Evolutionary conservation across 2,113 vertebrate genomes (phyloP).

Genomic region (Melanostigma gelatinosum): DNA sequence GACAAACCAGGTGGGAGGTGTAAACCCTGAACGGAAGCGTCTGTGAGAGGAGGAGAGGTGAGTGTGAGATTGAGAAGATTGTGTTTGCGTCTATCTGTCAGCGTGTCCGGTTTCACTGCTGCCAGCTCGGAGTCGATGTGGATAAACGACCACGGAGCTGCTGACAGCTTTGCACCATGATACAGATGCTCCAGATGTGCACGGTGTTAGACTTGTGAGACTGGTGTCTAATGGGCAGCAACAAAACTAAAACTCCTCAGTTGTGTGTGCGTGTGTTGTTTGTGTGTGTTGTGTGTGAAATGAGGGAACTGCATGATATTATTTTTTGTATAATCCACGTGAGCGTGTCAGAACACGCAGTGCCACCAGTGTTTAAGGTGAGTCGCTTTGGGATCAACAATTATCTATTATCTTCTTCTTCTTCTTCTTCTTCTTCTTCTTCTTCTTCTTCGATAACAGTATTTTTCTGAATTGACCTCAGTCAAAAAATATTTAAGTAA

Average conservation of each 20-base stretch:
- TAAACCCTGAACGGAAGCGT: too few relatives aligned
- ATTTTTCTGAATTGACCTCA: too few relatives aligned
- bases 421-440: too few relatives aligned
- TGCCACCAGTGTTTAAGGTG: not conserved
- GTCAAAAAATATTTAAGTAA: not conserved
- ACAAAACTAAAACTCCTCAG: too few relatives aligned
- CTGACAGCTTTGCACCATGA: conserved; percentile 16
- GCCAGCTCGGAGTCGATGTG: conserved; percentile 27
- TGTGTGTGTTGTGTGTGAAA: too few relatives aligned
- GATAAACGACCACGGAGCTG: conserved; percentile 23
- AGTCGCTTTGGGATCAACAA: not conserved
- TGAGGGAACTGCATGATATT: conserved; percentile 15
- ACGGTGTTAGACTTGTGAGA: not conserved
- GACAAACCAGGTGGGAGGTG: too few relatives aligned
- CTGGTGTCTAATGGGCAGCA: too few relatives aligned
- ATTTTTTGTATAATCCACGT: conserved; percentile 26
- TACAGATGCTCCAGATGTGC: conserved; percentile 47
- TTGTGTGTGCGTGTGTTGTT: too few relatives aligned
- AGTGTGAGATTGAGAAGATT: conserved; percentile 30
- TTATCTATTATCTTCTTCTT: too few relatives aligned
- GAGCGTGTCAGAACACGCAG: conserved; percentile 37
- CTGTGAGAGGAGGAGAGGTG: too few relatives aligned
- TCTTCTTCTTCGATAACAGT: too few relatives aligned
- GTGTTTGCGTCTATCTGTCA: conserved; percentile 7
- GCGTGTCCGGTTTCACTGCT: conserved; percentile 29